A percentile compares a stretch with the other conserved stretches of the same genome.
phyloP scores from a whole-genome alignment of 2,113 vertebrate genomes.

The Trichechus manatus region DNA sequence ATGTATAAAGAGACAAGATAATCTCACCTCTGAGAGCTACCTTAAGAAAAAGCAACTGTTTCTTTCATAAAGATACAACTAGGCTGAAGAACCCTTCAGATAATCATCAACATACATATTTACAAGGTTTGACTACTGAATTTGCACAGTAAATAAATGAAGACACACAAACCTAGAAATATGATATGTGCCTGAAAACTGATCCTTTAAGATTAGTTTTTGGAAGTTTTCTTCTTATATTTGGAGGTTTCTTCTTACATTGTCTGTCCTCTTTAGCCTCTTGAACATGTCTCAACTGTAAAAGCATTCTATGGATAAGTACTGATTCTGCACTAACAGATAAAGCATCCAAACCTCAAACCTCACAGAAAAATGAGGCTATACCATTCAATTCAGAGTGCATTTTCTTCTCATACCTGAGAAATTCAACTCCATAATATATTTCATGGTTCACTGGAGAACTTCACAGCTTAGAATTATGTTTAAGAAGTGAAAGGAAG shows the following conservation, averaged over 20 bases:
- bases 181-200: constrained; percentile 6
- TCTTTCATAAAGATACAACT: constrained; percentile 49
- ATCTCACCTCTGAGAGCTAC: constrained; percentile 19
- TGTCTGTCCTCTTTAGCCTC: neutral
- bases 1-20: constrained; percentile 52
- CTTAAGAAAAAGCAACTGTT: constrained; percentile 43
- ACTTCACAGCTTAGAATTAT: constrained; percentile 66
- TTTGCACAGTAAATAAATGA: constrained; percentile 56
- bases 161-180: constrained; percentile 62
- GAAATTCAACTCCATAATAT: neutral
- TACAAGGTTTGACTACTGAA: constrained; percentile 30
- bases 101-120: constrained; percentile 15
- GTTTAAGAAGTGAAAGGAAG: neutral
- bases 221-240: neutral
- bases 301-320: neutral
- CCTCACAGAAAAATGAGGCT: constrained; percentile 1
- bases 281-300: neutral
- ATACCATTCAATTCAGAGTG: neutral
- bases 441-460: constrained; percentile 49
- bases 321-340: constrained; percentile 15
- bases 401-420: neutral
- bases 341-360: constrained; percentile 43
- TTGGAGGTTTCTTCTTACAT: neutral
- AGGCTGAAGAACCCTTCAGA: constrained; percentile 9
- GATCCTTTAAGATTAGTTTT: constrained; percentile 50